Conservation (phyloP, 2,113 vertebrate genomes). For the Callocephalon fimbriatum region DNA sequence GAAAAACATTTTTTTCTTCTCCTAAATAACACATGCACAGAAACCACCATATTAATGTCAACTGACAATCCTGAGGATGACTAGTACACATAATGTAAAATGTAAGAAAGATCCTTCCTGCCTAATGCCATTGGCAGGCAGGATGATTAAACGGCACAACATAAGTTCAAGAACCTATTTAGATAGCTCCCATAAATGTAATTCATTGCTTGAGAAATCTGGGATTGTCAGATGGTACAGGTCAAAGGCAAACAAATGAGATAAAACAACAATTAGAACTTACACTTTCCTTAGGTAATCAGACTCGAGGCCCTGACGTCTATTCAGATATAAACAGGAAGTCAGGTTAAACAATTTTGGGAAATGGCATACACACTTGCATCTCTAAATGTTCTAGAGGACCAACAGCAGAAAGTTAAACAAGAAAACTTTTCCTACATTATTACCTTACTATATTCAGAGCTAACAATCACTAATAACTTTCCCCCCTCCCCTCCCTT, state of each 20-base stretch:
- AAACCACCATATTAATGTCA: background rate
- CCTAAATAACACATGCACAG: background rate
- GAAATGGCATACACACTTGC: background rate
- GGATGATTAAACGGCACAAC: background rate
- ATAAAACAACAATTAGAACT: background rate
- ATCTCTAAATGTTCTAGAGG: background rate
- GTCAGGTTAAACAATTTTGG: background rate
- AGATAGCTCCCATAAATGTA: background rate
- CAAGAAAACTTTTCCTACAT: background rate
- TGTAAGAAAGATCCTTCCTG: background rate
- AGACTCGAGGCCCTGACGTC: background rate
- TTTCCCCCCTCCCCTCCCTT: rapidly evolving
- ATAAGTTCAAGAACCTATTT: background rate
- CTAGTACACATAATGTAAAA: background rate
- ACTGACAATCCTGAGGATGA: background rate
- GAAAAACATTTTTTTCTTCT: background rate
- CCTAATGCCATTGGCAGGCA: background rate
- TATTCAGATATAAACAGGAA: background rate
- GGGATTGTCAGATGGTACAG: background rate
- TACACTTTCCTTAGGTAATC: background rate
- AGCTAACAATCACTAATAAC: background rate
- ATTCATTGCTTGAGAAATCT: background rate
- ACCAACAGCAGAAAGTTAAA: background rate
- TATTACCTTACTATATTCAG: background rate
- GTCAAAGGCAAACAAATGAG: background rate